phyloP scores from a whole-genome alignment of 1,140 invertebrate genomes.

The Drusus annulatus region DNA sequence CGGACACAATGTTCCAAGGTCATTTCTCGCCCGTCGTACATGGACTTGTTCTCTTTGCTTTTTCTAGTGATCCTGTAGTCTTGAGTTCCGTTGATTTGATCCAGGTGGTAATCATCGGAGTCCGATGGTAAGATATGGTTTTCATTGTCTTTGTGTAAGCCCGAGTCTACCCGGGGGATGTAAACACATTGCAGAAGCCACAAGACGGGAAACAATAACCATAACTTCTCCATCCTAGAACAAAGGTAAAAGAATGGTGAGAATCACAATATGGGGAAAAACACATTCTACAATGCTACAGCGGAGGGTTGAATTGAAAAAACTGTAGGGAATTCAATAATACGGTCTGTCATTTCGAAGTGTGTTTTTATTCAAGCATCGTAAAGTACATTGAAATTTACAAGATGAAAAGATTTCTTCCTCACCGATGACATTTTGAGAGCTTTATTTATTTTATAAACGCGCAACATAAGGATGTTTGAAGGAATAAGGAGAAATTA shows the following conservation, averaged over 20 bases:
- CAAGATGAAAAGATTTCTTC: neutral
- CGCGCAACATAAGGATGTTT: constrained; percentile 47
- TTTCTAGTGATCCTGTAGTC: constrained; percentile 71
- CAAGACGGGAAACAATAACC: neutral
- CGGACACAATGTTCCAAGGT: constrained; percentile 73
- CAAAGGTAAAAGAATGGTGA: constrained; percentile 47
- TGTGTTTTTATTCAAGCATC: constrained; percentile 20
- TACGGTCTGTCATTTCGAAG: neutral
- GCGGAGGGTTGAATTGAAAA: neutral
- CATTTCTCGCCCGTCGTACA: constrained; percentile 71
- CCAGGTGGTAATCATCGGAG: constrained; percentile 61
- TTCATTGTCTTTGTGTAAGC: constrained; percentile 33
- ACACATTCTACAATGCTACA: neutral
- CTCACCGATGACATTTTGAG: constrained; percentile 7
- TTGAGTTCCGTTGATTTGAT: constrained; percentile 71
- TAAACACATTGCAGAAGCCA: neutral
- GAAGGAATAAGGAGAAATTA: constrained; percentile 51
- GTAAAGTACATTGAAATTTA: constrained; percentile 15
- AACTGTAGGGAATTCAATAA: constrained; percentile 9
- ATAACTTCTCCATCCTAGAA: constrained; percentile 53
- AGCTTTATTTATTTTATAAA: constrained; percentile 13
- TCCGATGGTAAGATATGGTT: constrained; percentile 30
- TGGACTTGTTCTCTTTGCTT: constrained; percentile 71
- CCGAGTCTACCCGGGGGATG: constrained; percentile 7
- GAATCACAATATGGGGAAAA: constrained; percentile 59